phyloP scores from a whole-genome alignment of 2,797 vertebrate species.

The Uromys caudimaculatus region DNA sequence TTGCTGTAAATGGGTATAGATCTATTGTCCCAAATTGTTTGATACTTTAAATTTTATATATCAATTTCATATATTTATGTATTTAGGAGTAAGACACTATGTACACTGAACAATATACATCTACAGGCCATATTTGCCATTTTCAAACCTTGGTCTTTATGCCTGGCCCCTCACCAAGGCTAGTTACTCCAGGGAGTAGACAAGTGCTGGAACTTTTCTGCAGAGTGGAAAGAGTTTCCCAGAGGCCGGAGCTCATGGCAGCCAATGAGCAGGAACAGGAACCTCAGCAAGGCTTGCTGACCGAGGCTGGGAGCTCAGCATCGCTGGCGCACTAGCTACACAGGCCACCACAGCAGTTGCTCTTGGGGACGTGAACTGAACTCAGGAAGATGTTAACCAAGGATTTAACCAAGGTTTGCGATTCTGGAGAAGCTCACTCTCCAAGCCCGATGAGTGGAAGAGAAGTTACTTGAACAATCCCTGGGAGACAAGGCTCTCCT shows the following conservation, averaged over 20 bases:
- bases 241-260: neutral
- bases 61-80: neutral
- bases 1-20: neutral
- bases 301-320: neutral
- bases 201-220: neutral
- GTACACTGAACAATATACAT: neutral
- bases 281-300: conserved; percentile 48
- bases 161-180: neutral
- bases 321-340: neutral
- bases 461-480: conserved; percentile 5
- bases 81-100: neutral
- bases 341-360: neutral
- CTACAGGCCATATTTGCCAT: neutral
- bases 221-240: conserved; percentile 21
- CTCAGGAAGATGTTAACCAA: neutral
- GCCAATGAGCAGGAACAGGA: conserved; percentile 43
- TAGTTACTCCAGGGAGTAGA: neutral
- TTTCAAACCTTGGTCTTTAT: neutral
- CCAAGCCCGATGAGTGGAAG: conserved; percentile 11
- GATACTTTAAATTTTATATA: neutral
- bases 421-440: neutral
- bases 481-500: neutral
- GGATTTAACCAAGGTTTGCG: neutral
- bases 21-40: neutral
- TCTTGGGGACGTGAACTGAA: conserved; percentile 44